Conservation (phyloP, 2,113 vertebrate species). For the Antechinus stuartii region DNA sequence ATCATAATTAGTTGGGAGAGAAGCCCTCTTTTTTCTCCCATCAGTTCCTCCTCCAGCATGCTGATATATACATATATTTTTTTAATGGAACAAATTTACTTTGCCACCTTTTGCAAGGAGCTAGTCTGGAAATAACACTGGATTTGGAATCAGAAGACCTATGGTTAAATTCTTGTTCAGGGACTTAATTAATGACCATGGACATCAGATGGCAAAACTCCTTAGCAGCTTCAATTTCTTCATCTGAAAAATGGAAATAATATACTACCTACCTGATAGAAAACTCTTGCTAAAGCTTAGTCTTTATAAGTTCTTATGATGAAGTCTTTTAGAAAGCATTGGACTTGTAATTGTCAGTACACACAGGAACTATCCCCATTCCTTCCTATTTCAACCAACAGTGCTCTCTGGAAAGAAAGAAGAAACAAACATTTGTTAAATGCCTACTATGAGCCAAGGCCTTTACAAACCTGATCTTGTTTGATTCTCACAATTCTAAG, state of each 20-base stretch:
- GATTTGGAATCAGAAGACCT: not conserved
- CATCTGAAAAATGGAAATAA: not conserved
- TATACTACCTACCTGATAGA: not conserved
- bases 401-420: not conserved
- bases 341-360: not conserved
- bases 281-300: not conserved
- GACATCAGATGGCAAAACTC: not conserved
- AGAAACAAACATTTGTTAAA: not conserved
- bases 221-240: not conserved
- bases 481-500: not conserved
- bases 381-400: not conserved
- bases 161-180: not conserved
- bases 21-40: not conserved
- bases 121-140: not conserved
- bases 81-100: not conserved
- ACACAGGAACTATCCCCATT: not conserved
- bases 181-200: not conserved
- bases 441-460: not conserved
- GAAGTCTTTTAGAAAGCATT: not conserved
- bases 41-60: not conserved
- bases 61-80: not conserved
- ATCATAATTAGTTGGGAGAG: not conserved
- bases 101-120: not conserved
- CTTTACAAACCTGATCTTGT: not conserved
- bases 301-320: not conserved